Percentiles rank a stretch among this genome's conserved stretches.
phyloP scores from a whole-genome alignment of 2,113 vertebrate genomes.

The Genyomyrus donnyi region DNA sequence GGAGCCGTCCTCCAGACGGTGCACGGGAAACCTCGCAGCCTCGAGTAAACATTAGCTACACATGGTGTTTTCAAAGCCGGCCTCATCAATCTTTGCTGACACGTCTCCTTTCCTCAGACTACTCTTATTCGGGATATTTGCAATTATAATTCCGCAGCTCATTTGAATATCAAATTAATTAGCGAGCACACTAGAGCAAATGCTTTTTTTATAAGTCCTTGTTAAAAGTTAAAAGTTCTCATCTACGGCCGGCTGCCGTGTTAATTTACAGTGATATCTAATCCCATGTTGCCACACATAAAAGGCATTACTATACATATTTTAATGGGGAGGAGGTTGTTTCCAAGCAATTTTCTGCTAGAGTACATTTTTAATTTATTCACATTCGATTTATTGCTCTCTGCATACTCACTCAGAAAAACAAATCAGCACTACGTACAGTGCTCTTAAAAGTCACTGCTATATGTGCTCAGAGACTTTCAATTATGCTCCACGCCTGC shows the following conservation, averaged over 20 bases:
- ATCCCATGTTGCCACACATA: constrained; percentile 68
- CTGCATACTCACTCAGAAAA: constrained; percentile 64
- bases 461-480: constrained; percentile 40
- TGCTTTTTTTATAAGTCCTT: constrained; percentile 74
- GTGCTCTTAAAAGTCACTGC: constrained; percentile 61
- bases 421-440: constrained; percentile 66
- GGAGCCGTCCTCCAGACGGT: neutral
- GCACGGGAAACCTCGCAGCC: constrained; percentile 12
- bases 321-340: constrained; percentile 69
- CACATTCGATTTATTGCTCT: constrained; percentile 73
- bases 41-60: constrained; percentile 54
- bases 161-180: constrained; percentile 85
- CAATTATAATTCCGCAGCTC: constrained; percentile 67
- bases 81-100: constrained; percentile 70
- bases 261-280: constrained; percentile 81
- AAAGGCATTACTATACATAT: constrained; percentile 68
- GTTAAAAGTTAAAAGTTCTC: constrained; percentile 81
- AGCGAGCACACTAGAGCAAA: constrained; percentile 78
- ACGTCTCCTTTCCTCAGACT: constrained; percentile 59
- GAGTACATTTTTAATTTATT: constrained; percentile 77
- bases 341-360: constrained; percentile 76
- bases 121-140: constrained; percentile 66
- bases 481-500: constrained; percentile 20
- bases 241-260: constrained; percentile 69
- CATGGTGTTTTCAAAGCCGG: constrained; percentile 54